Base-by-base conservation (phyloP, 2,797 vertebrate species). In the Alectoris magna region DNA sequence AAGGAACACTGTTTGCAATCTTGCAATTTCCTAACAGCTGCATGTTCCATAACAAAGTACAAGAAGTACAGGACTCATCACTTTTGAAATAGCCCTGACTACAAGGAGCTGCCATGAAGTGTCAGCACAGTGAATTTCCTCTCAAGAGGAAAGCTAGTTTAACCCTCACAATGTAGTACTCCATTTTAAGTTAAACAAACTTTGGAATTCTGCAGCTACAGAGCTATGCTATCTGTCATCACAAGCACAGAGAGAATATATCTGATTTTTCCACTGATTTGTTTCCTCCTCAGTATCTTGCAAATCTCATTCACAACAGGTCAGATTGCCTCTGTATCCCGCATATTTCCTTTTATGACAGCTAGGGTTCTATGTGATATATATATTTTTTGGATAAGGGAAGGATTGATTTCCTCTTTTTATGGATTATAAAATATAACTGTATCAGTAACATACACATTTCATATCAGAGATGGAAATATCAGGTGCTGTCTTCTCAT, bases 401-500 rank as follows among this genome's bases (percentile, higher is more conserved):
- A 76, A 82, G 24, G 38, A 72, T 9, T n/a, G 29, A 73, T 26
- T 64, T 55, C 9, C 53, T 67, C 14, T 39, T 76, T 31, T n/a
- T 46, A 38, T 13, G 15, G 43, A 56, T 77, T 84, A 56, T 43
- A 75, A 88, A 66, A 59, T 51, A 22, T 13, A 49, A 36, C 9
- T 62, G n/a, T 66, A 38, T 73, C 36, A 55, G 56, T 68, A 73
- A 97, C 98, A 69, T 94, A 98, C 98, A 84, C 97, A 91, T 96
- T 98, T 98, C 85, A 96, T 88, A 21, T 97, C 97, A 4, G 97
- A 94, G 83, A 94, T 1, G 2, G 97, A 93, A 87, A 96, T 85
- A 38, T 98, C 98, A 3, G 96, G 93, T 4, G 91, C 67, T 0
- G 90, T 26, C 93, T 98, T 98, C 96, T 98, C 98, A 2, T 98